Evolutionary conservation across 2,113 vertebrate species (phyloP), one percentile per base, ranked within the genome.

Genomic region (Indicator maculatus): DNA sequence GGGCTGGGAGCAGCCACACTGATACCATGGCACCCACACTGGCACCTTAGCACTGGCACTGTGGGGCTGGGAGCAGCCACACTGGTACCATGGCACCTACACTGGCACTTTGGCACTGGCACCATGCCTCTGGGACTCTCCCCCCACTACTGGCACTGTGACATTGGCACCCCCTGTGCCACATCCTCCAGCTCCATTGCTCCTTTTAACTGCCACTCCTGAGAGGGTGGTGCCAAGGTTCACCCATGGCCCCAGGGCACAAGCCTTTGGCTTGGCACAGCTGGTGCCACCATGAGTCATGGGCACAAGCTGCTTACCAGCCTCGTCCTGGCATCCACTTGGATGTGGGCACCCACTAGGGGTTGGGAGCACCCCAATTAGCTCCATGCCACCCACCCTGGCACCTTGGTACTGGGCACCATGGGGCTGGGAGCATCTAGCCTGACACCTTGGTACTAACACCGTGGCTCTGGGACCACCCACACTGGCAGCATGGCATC

Each of bases 321-420:
- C 45, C 8, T 11, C 14, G 0, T 30, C 45, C 13, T 1, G 18
- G 71, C 38, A 27, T 8, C 55, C 5, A 2, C 12, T 3, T 19
- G 66, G 36, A 15, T 2, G 24, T 5, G 26, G 86, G 18, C 14
- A 11, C 31, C 31, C 53, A 1, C 30, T 11, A 15, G 18, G 30
- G 28, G 41, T 30, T 11, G 18, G 18, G 30, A 18, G 52, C 5
- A 5, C 33, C 74, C 73, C n/a, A n/a, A n/a, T n/a, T n/a, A n/a
- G n/a, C n/a, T 52, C 61, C 33, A 63, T 80, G 24, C 31, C 53
- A 26, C 23, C 50, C 45, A 20, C 6, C 19, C 27, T 0, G 30
- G 17, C 17, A 21, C 16, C 16, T 33, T 21, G 47, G 47, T 27
- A 69, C 5, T 1, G n/a, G 33, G 26, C 55, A 28, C 26, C 38